Evolutionary conservation across 2,888 invertebrate species (phyloP), one percentile per base, ranked within the genome.

Genomic region (Drepana falcataria): DNA sequence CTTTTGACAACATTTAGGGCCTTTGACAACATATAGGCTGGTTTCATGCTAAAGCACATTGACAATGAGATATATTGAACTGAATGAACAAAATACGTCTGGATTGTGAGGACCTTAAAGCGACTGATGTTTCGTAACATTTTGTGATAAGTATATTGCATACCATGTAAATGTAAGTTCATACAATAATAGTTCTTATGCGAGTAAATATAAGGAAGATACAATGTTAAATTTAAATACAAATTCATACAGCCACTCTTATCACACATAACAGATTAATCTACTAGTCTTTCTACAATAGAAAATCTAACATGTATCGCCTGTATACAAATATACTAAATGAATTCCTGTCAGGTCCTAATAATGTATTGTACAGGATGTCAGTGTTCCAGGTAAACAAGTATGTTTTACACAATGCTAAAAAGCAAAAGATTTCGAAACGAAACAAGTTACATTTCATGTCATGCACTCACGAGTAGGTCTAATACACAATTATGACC

Each of bases 181-280:
- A 63, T 70, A 71, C 65, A 66, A 64, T 69, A 66, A 64, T 68
- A 65, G 65, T 60, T 71, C 67, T 63, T 71, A 75, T 56, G 65
- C 73, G 68, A 73, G 72, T 67, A 76, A 75, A 69, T 69, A 73
- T 74, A 71, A 67, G 77, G 77, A 79, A 79, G 80, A 81, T 79
- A 78, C 71, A 73, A 77, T 74, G 70, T 72, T 69, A 68, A 81
- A 79, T 82, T 73, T 74, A 81, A 79, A 79, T 70, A 75, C 71
- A 80, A 76, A 75, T 74, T 81, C 81, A 85, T 88, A 89, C 91
- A 91, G 89, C 89, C 91, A 86, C 89, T 84, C 89, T 89, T 91
- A 90, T 90, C 91, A 91, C 90, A 89, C 84, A 85, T 83, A 79
- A 88, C 83, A 86, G 79, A 82, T 84, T 73, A 81, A 86, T 65